phyloP scores from a whole-genome alignment of 2,888 invertebrate genomes.

The Dichetophora obliterata region DNA sequence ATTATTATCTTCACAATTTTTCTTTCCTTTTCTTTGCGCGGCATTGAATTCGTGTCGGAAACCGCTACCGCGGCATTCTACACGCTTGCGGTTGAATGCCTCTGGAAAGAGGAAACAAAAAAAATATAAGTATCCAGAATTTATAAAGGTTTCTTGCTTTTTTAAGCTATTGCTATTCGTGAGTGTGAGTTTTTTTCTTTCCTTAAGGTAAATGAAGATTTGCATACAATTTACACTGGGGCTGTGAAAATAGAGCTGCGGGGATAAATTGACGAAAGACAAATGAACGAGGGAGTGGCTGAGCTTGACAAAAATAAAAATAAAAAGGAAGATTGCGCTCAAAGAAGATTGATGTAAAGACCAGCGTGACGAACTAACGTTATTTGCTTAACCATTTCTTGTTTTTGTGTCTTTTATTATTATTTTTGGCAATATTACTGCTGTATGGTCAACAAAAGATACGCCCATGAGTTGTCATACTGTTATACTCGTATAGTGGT shows the following conservation, averaged over 20 bases:
- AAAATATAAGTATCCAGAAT: background rate
- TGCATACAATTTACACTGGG: conserved; percentile 14
- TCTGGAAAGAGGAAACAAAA: background rate
- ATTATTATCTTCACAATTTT: background rate
- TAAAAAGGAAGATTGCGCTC: background rate
- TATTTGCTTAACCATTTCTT: too few relatives aligned
- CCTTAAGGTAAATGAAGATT: background rate
- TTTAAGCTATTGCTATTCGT: background rate
- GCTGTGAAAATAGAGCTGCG: background rate
- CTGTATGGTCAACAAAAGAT: too few relatives aligned
- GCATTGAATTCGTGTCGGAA: conserved; percentile 31
- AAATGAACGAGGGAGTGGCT: background rate
- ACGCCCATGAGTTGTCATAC: too few relatives aligned
- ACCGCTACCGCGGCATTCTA: conserved; percentile 31
- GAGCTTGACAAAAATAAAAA: too few relatives aligned
- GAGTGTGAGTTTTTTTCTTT: background rate
- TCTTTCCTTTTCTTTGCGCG: background rate
- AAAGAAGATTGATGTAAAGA: background rate
- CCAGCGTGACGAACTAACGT: too few relatives aligned
- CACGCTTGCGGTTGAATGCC: conserved; percentile 30
- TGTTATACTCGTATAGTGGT: too few relatives aligned
- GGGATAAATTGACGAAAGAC: background rate
- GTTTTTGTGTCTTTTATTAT: too few relatives aligned
- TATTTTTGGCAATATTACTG: too few relatives aligned
- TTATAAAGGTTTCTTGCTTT: background rate